These are phyloP conservation scores for Drosophila carrolli DNA, from an alignment of 1,140 invertebrate species.

Conservation along the genomic window DNA sequence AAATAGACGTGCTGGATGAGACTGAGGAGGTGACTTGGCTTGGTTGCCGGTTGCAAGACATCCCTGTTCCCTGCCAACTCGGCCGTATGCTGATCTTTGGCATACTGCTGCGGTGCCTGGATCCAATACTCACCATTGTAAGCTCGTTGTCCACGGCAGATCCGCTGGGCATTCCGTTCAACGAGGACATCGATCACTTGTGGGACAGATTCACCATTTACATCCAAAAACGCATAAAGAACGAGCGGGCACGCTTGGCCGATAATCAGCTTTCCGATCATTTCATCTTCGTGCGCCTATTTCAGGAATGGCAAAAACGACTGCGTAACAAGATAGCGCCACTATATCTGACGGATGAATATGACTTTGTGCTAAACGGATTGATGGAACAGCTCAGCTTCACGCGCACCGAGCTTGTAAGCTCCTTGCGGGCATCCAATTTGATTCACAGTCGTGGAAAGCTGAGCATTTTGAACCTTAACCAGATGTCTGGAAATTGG, in stretches of 20 bases:
- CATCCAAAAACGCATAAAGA: slow-evolving; percentile 85
- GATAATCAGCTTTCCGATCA: slow-evolving; percentile 95
- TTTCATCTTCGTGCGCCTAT: slow-evolving; percentile 93
- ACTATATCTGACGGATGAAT: slow-evolving; percentile 58
- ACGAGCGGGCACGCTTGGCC: slow-evolving; percentile 89
- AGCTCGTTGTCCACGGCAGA: slow-evolving; percentile 93
- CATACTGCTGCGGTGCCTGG: slow-evolving; percentile 96
- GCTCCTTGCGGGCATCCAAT: slow-evolving; percentile 93
- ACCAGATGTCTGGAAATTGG: slow-evolving; percentile 95
- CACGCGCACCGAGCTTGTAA: slow-evolving; percentile 90
- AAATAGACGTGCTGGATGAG: slow-evolving; percentile 93
- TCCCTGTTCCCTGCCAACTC: slow-evolving; percentile 95
- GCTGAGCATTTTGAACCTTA: slow-evolving; percentile 91
- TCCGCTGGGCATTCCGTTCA: slow-evolving; percentile 84
- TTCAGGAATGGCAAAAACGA: slow-evolving; percentile 91
- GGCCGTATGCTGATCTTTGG: slow-evolving; percentile 97
- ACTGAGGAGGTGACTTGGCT: slow-evolving; percentile 94
- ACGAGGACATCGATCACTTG: slow-evolving; percentile 42
- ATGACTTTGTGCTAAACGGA: slow-evolving; percentile 67
- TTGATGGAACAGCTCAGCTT: slow-evolving; percentile 63
- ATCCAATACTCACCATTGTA: slow-evolving; percentile 97
- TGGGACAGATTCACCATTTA: slow-evolving; percentile 87
- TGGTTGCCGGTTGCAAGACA: slow-evolving; percentile 92
- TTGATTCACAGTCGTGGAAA: slow-evolving; percentile 92
- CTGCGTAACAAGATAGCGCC: slow-evolving; percentile 75